phyloP scores from a whole-genome alignment of 2,113 vertebrate genomes.

The Anas platyrhynchos region DNA sequence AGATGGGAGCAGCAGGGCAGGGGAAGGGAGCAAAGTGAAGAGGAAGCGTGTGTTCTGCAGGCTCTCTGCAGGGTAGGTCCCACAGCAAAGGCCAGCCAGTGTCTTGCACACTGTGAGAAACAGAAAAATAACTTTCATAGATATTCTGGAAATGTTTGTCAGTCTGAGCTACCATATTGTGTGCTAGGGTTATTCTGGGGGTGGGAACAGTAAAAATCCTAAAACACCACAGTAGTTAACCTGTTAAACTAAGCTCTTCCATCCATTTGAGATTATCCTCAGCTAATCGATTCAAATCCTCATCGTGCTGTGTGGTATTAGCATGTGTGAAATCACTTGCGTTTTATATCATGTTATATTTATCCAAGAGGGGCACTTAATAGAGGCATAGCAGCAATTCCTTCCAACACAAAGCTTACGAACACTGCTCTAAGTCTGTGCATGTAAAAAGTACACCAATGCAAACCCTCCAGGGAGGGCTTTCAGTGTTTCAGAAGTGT shows the following conservation, averaged over 20 bases:
- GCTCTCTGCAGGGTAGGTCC: background rate
- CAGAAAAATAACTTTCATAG: background rate
- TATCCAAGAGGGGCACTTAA: background rate
- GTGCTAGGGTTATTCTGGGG: background rate
- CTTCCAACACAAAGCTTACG: background rate
- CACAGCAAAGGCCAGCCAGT: background rate
- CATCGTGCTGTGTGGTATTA: constrained; percentile 9
- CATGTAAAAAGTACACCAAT: background rate
- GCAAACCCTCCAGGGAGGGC: background rate
- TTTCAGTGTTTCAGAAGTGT: background rate
- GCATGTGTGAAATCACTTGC: constrained; percentile 16
- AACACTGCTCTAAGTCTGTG: background rate
- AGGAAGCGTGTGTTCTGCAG: background rate
- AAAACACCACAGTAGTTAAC: background rate
- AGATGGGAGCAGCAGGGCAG: background rate
- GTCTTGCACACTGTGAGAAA: background rate
- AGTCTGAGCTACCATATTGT: background rate
- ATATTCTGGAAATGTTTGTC: background rate
- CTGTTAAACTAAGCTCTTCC: constrained; percentile 50
- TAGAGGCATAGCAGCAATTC: background rate
- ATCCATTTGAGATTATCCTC: constrained; percentile 59
- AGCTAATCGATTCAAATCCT: constrained; percentile 51
- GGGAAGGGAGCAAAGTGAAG: background rate
- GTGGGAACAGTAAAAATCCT: background rate
- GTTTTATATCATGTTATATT: constrained; percentile 27